phyloP scores from a whole-genome alignment of 2,113 vertebrate genomes.

The Xiphorhynchus elegans region DNA sequence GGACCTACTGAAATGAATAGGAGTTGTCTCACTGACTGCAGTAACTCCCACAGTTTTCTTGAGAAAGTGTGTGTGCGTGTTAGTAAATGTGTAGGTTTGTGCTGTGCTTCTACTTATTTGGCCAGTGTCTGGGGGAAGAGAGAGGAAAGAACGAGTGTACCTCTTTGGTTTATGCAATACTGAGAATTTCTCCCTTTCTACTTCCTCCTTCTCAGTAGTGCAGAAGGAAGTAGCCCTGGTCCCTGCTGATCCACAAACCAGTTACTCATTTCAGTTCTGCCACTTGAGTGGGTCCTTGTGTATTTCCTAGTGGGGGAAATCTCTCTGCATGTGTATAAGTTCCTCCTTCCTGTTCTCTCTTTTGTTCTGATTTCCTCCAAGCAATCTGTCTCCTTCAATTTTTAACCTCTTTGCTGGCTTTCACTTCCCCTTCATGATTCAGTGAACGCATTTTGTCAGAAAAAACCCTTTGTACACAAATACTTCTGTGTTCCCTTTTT shows the following conservation, averaged over 20 bases:
- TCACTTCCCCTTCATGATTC: conserved; percentile 52
- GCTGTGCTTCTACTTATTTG: background rate
- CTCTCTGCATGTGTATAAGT: background rate
- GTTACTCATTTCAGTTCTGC: conserved; percentile 43
- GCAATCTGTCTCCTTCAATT: background rate
- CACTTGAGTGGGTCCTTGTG: background rate
- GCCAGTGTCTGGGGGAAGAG: background rate
- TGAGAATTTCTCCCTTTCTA: conserved; percentile 49
- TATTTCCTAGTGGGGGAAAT: conserved; percentile 35
- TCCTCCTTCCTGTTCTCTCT: conserved; percentile 56
- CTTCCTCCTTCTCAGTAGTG: conserved; percentile 5
- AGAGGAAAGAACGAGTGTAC: background rate
- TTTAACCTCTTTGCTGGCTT: conserved; percentile 36
- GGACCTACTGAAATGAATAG: background rate
- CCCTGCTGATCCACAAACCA: conserved; percentile 28
- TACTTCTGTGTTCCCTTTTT: conserved; percentile 35
- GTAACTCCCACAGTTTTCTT: background rate
- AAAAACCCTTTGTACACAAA: conserved; percentile 2
- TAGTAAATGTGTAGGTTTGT: background rate
- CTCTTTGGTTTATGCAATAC: conserved; percentile 33
- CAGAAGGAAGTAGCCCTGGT: conserved; percentile 38
- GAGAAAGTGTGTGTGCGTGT: background rate
- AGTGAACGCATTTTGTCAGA: conserved; percentile 32
- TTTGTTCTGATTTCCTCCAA: conserved; percentile 55
- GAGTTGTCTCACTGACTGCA: background rate